A percentile compares a stretch with the other conserved stretches of the same genome.
Evolutionary conservation across 2,113 vertebrate species (phyloP).

Genomic region (Psilopsiagon aurifrons): DNA sequence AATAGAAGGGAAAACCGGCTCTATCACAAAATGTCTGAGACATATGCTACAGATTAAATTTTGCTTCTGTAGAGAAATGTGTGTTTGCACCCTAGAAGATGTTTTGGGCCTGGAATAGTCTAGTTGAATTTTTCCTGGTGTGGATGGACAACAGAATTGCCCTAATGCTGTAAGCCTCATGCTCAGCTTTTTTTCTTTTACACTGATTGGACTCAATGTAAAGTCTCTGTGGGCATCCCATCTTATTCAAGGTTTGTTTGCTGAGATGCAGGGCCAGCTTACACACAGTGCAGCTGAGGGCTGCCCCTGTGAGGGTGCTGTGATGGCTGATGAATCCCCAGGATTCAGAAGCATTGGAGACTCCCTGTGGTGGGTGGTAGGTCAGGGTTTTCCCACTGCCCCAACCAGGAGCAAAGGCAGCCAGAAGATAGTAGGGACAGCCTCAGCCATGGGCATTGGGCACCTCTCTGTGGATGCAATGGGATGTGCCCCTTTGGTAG

Average conservation of each 20-base stretch:
- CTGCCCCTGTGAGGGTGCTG: neutral
- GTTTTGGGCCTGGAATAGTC: neutral
- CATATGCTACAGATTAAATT: neutral
- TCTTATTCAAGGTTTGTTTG: neutral
- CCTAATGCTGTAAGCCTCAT: neutral
- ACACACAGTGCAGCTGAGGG: neutral
- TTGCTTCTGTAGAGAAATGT: neutral
- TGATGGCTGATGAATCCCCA: neutral
- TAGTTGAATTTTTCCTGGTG: neutral
- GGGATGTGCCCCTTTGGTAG: neutral
- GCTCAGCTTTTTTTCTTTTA: neutral
- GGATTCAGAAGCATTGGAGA: fast-evolving
- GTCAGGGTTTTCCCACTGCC: neutral
- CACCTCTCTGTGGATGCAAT: neutral
- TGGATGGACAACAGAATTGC: neutral
- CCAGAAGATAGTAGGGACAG: neutral
- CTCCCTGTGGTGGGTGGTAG: too few relatives aligned
- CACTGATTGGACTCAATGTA: neutral
- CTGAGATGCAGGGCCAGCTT: neutral
- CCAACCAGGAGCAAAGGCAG: neutral
- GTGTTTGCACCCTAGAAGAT: neutral
- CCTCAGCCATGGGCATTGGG: neutral
- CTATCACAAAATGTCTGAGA: neutral
- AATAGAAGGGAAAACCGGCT: neutral
- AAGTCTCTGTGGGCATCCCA: neutral